phyloP scores from a whole-genome alignment of 2,113 vertebrate species.

The Orthonyx spaldingii region DNA sequence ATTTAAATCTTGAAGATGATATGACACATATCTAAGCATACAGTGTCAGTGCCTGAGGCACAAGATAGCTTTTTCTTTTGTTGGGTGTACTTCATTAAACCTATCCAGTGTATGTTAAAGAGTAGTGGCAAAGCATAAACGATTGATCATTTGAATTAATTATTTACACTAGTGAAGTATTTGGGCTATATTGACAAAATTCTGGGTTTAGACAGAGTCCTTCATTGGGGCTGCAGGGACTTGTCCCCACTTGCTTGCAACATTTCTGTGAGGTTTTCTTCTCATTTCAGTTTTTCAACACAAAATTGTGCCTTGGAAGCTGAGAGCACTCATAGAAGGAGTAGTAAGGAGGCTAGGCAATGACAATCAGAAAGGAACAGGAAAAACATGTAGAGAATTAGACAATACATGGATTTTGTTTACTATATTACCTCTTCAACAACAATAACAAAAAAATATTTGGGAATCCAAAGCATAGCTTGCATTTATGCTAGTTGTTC shows the following conservation, averaged over 20 bases:
- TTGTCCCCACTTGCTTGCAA: neutral
- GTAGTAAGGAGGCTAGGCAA: neutral
- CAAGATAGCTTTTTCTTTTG: neutral
- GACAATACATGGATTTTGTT: neutral
- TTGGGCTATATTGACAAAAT: neutral
- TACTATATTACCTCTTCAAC: neutral
- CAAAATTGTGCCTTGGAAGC: neutral
- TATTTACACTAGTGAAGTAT: neutral
- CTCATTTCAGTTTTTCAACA: neutral
- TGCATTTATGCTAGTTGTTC: neutral
- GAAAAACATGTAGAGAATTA: neutral
- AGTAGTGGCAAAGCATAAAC: neutral
- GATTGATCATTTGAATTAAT: neutral
- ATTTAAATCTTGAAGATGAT: neutral
- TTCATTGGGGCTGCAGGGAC: neutral
- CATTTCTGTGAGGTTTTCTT: neutral
- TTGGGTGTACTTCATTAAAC: neutral
- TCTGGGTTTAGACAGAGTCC: neutral
- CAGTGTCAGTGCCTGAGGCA: neutral
- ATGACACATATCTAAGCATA: neutral
- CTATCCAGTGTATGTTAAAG: neutral
- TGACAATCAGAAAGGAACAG: neutral
- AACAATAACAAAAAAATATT: neutral
- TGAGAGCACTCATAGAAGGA: neutral
- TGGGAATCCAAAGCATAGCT: neutral